phyloP scores from a whole-genome alignment of 2,113 vertebrate genomes.

The Daubentonia madagascariensis region DNA sequence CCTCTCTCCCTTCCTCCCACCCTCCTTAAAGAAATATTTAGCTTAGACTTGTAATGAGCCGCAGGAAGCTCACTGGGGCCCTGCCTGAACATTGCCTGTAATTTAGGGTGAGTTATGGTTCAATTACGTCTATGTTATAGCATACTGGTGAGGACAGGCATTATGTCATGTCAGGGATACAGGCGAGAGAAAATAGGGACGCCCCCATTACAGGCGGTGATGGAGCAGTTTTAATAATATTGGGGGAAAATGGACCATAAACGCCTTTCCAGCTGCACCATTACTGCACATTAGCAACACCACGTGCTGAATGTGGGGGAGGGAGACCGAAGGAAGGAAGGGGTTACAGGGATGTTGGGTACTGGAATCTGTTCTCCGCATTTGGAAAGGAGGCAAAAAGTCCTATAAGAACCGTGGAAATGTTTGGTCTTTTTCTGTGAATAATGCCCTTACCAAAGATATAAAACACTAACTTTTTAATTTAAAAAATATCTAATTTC shows the following conservation, averaged over 20 bases:
- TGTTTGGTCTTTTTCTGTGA: conserved; percentile 42
- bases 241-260: conserved; percentile 81
- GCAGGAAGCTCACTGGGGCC: conserved; percentile 80
- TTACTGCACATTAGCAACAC: conserved; percentile 84
- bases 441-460: conserved; percentile 57
- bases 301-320: not conserved
- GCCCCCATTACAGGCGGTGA: conserved; percentile 84
- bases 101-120: conserved; percentile 90
- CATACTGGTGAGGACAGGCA: conserved; percentile 84
- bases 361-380: not conserved
- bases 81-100: conserved; percentile 84
- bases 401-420: conserved; percentile 23
- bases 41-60: conserved; percentile 85
- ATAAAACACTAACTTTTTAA: conserved; percentile 74
- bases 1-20: conserved; percentile 50
- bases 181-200: conserved; percentile 84
- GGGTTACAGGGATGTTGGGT: conserved; percentile 7
- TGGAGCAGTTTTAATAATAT: conserved; percentile 90
- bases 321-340: not conserved
- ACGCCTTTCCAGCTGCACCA: conserved; percentile 81
- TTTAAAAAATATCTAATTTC: conserved; percentile 76
- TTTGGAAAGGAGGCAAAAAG: conserved; percentile 26
- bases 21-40: conserved; percentile 84
- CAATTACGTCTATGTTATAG: conserved; percentile 88
- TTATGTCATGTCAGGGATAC: conserved; percentile 87